Percentiles rank a stretch among this genome's conserved stretches.
Conservation (phyloP, 2,797 vertebrate species). For the Intellagama lesueurii region DNA sequence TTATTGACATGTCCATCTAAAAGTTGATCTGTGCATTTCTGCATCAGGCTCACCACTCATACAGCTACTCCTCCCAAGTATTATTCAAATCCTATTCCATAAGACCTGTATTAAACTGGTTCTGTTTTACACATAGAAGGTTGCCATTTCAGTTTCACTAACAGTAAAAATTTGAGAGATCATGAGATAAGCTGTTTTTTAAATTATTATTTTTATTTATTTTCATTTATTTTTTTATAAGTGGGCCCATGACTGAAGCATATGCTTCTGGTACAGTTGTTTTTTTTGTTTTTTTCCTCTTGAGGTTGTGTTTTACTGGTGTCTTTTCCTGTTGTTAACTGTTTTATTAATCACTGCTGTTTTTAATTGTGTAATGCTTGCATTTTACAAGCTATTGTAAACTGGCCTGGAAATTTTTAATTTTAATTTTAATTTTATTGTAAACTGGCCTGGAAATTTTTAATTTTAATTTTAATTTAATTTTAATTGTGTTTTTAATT, state of each 20-base stretch:
- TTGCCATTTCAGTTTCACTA: background rate
- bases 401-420: background rate
- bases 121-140: background rate
- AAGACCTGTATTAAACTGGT: background rate
- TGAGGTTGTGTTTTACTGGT: background rate
- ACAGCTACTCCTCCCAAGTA: background rate
- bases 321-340: background rate
- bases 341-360: background rate
- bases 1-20: background rate
- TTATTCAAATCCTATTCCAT: background rate
- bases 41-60: background rate
- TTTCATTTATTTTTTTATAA: too few species aligned
- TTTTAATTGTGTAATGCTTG: background rate
- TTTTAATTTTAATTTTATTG: too few species aligned
- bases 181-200: background rate
- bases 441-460: too few species aligned
- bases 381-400: constrained; percentile 6
- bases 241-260: background rate
- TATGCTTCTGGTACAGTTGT: background rate
- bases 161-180: background rate
- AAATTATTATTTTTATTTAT: too few species aligned
- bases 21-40: background rate
- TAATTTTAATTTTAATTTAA: too few species aligned
- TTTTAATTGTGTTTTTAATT: too few species aligned
- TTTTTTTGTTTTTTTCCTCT: background rate